Conservation (phyloP, 1,140 invertebrate species). For the Prorops nasuta region DNA sequence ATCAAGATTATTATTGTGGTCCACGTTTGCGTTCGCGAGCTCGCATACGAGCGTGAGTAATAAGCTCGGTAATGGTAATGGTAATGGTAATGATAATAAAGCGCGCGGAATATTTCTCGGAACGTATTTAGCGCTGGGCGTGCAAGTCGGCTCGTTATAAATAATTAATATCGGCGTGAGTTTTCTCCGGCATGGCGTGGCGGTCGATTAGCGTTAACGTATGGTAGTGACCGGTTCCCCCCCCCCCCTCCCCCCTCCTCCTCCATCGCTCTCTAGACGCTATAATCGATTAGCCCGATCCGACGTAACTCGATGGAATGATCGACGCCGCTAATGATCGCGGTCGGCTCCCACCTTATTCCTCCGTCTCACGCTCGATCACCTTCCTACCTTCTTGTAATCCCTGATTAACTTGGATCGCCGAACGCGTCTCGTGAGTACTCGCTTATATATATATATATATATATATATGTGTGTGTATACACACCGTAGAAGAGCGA, state of each 20-base stretch:
- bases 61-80: constrained; percentile 26
- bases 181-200: no score
- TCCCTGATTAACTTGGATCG: no score
- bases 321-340: not conserved
- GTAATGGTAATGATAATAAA: constrained; percentile 38
- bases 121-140: not conserved
- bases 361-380: no score
- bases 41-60: constrained; percentile 19
- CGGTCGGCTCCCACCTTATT: no score
- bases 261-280: not conserved
- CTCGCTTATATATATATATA: no score
- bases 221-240: no score
- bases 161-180: constrained; percentile 19
- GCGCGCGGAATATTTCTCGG: constrained; percentile 20
- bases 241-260: not conserved
- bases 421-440: no score
- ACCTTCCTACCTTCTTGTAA: no score
- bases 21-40: not conserved
- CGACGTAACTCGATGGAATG: not conserved
- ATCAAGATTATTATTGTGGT: constrained; percentile 39
- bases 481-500: no score
- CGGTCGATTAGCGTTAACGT: no score
- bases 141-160: constrained; percentile 9
- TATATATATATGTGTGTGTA: no score
- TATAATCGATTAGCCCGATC: not conserved